phyloP scores from a whole-genome alignment of 2,888 invertebrate species.

The Dasysyrphus tricinctus region DNA sequence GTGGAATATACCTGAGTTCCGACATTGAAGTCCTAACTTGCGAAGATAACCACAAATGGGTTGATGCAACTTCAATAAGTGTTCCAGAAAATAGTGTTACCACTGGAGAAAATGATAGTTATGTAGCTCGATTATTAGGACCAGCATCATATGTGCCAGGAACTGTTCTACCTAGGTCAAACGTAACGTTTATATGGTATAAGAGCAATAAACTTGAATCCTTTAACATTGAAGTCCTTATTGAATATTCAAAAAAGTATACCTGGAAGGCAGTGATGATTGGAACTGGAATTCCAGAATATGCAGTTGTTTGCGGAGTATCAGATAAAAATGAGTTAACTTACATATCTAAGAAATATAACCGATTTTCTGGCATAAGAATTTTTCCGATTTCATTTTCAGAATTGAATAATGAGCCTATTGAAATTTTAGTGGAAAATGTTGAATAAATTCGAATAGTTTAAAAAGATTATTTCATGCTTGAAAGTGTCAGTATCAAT shows the following conservation, averaged over 20 bases:
- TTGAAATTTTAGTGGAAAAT: not conserved
- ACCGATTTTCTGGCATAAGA: no score
- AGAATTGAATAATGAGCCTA: not conserved
- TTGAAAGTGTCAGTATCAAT: no score
- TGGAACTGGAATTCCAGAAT: not conserved
- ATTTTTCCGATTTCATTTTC: not conserved
- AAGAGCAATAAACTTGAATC: not conserved
- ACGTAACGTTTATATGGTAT: not conserved
- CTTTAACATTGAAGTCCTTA: not conserved
- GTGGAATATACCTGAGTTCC: not conserved
- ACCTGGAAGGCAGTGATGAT: not conserved
- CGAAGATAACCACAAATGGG: not conserved
- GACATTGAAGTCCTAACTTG: not conserved
- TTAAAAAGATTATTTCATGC: no score
- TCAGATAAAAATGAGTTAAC: not conserved
- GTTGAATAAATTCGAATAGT: not conserved
- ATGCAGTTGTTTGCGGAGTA: slow-evolving; percentile 2
- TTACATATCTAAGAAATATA: not conserved
- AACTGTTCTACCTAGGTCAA: not conserved
- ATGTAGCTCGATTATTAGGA: not conserved
- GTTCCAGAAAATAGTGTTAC: not conserved
- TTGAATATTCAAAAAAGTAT: not conserved
- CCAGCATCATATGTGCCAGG: not conserved
- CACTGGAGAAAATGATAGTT: not conserved
- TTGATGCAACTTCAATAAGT: not conserved